These are phyloP conservation scores for Strongylocentrotus purpuratus DNA, from an alignment of 35 echinoderm and acorn worm species.

Conservation along the genomic window DNA sequence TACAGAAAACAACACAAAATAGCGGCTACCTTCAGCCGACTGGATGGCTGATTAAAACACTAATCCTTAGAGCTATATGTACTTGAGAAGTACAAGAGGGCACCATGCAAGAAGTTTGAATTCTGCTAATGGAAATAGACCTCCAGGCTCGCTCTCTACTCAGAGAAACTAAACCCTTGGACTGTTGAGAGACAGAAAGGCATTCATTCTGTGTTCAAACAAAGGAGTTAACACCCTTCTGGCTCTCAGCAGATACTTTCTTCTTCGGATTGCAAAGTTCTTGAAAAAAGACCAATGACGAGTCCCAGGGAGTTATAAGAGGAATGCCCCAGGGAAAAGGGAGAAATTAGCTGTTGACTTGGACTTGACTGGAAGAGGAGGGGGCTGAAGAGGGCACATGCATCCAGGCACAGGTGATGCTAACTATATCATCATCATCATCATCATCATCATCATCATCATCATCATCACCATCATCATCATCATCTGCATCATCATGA, in stretches of 20 bases:
- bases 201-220: no score
- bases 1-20: not conserved
- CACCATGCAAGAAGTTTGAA: not conserved
- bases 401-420: not conserved
- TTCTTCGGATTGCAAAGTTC: not conserved
- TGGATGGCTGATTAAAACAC: not conserved
- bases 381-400: not conserved
- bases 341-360: not conserved
- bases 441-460: no score
- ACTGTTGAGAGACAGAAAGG: no score
- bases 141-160: not conserved
- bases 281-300: not conserved
- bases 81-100: not conserved
- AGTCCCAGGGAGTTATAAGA: not conserved
- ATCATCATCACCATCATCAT: no score
- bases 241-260: not conserved
- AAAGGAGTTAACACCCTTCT: no score
- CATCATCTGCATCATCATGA: no score
- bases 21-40: not conserved
- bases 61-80: not conserved
- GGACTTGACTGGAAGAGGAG: not conserved
- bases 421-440: no score
- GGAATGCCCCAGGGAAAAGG: not conserved
- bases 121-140: not conserved
- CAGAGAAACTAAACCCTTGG: not conserved